Percentiles rank a stretch among this genome's conserved stretches.
These are phyloP conservation scores for Acrocephalus kingi DNA, from an alignment of 2,113 vertebrate species.

Conservation along the genomic window DNA sequence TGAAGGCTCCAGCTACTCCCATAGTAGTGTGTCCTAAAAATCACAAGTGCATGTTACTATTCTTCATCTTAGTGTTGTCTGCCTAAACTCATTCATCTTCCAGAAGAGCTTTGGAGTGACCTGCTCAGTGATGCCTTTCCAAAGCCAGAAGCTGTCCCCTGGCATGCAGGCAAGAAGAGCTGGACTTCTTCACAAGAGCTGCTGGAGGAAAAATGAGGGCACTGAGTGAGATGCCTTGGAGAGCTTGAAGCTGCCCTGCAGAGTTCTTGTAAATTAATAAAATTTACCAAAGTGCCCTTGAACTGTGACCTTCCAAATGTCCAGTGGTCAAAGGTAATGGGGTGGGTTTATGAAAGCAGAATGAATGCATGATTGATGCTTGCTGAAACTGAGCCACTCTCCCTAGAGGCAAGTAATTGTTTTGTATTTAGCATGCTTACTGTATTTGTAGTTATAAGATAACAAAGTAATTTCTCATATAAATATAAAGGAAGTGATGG, in stretches of 20 bases:
- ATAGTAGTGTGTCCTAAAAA: neutral
- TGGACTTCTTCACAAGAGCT: neutral
- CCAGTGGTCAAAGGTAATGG: neutral
- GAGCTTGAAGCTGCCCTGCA: neutral
- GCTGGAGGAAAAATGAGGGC: neutral
- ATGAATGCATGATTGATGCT: neutral
- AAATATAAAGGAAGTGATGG: neutral
- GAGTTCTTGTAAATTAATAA: neutral
- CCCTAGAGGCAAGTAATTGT: neutral
- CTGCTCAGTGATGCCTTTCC: neutral
- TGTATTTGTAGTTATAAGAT: neutral
- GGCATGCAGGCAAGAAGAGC: neutral
- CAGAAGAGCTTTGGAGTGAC: neutral
- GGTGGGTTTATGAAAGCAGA: neutral
- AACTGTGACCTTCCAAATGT: conserved; percentile 5
- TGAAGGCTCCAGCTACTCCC: neutral
- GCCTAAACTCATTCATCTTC: neutral
- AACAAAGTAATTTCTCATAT: neutral
- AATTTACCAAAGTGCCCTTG: neutral
- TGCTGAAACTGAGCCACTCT: neutral
- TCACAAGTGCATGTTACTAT: neutral
- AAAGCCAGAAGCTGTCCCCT: neutral
- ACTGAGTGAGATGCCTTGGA: neutral
- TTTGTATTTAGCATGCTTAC: neutral
- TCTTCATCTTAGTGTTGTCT: neutral